phyloP scores from a whole-genome alignment of 2,797 vertebrate genomes.

The Pantherophis alleghaniensis region DNA sequence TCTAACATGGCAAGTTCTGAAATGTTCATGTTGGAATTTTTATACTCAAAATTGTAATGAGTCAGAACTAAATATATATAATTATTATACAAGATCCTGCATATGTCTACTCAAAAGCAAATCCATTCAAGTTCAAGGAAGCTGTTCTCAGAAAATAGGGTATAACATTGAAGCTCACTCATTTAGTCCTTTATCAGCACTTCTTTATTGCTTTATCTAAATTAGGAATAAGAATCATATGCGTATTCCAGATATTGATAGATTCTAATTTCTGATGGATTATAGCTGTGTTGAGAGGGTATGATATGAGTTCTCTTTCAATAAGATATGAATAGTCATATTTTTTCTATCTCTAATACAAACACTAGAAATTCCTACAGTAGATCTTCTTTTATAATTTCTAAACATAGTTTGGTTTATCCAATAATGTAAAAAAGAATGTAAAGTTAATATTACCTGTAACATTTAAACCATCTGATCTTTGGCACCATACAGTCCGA shows the following conservation, averaged over 20 bases:
- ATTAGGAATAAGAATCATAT: background rate
- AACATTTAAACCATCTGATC: conserved; percentile 92
- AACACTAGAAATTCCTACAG: background rate
- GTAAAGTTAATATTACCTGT: conserved; percentile 79
- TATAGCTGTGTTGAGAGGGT: background rate
- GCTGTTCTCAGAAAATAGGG: background rate
- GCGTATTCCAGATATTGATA: background rate
- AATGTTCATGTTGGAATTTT: background rate
- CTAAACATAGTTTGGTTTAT: background rate
- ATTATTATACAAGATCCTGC: background rate
- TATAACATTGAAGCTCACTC: background rate
- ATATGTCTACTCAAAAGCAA: background rate
- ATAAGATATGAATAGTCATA: background rate
- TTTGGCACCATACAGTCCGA: conserved; percentile 88
- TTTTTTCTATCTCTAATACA: background rate
- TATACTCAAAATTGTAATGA: background rate
- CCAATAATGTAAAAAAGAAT: background rate
- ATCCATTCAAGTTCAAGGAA: background rate
- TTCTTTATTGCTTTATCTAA: background rate
- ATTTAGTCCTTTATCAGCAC: background rate
- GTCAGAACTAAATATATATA: background rate
- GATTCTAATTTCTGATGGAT: background rate
- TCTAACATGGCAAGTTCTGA: background rate
- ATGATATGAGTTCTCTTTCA: background rate
- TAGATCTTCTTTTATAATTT: background rate